These are phyloP conservation scores for Wasmannia auropunctata DNA, from an alignment of 1,140 invertebrate species.

Conservation along the genomic window DNA sequence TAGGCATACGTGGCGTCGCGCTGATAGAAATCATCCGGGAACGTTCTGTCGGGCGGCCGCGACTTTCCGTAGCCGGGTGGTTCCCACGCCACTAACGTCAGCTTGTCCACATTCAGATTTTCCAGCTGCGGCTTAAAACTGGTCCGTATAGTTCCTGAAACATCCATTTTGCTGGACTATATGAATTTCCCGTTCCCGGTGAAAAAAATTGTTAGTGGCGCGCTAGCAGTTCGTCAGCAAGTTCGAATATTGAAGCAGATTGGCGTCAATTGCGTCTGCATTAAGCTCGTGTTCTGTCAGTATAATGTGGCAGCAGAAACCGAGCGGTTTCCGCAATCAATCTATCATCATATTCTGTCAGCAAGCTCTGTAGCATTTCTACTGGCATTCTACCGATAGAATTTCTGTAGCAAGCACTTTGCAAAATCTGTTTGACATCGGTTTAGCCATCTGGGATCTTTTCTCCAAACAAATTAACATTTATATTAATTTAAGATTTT, in stretches of 20 bases:
- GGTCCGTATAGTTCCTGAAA: constrained; percentile 89
- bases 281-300: background rate
- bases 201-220: background rate
- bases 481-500: background rate
- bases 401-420: background rate
- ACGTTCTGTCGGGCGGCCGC: constrained; percentile 91
- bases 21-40: constrained; percentile 89
- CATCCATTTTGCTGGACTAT: background rate
- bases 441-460: background rate
- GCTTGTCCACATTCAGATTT: constrained; percentile 88
- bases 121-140: constrained; percentile 93
- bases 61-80: constrained; percentile 95
- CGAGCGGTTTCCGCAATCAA: background rate
- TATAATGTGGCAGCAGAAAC: background rate
- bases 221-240: background rate
- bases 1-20: constrained; percentile 90
- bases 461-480: background rate
- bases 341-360: background rate
- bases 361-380: background rate
- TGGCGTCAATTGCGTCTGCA: background rate
- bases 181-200: background rate
- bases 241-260: background rate
- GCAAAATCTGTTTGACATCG: background rate
- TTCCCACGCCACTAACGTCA: constrained; percentile 94
- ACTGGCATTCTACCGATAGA: background rate